Base-by-base conservation (phyloP, 2,113 vertebrate genomes). In the Syngnathus floridae region DNA sequence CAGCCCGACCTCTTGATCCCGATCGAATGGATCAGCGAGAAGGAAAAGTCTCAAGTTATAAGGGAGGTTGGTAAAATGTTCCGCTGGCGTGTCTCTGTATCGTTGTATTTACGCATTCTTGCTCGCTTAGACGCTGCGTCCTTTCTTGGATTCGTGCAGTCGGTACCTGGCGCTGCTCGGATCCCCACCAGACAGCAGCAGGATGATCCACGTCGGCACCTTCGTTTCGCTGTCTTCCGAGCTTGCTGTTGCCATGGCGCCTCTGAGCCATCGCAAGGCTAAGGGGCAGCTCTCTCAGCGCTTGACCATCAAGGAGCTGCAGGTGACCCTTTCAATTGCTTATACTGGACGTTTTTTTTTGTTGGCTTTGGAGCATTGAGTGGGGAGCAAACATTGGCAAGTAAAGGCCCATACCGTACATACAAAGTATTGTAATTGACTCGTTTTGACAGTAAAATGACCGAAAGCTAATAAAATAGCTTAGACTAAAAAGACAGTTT, bases 1-100 rank as follows among this genome's bases (percentile, higher is more conserved):
- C 93, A 94, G 79, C 95, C 95, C 36, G 91, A 96, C 40, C 89
- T 95, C 80, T 90, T 93, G 31, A 88, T 95, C 77, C 93, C 93
- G 1, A 84, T 82, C 65, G 83, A 93, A 77, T 93, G 90, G 90
- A 89, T 92, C 86, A 83, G 61, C 71, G 79, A 84, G 49, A 77
- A 70, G 6, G 69, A 81, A 41, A 89, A 73, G 74, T 90, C 90
- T 65, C 85, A 88, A 87, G 83, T 78, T 52, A 87, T 76, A 38
- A 41, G 77, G 59, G 65, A 91, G 91, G 93, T 95, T 78, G 69
- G 61, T 40, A 2, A 8, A 21, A n/a, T 40, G 38, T 12, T 26
- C n/a, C 46, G 8, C 19, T 17, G 36, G 45, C n/a, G 11, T n/a
- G 36, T 7, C 14, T 19, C 16, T 2, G 22, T 5, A 51, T 41